phyloP scores from a whole-genome alignment of 2,113 vertebrate species.

The Trinectes maculatus region DNA sequence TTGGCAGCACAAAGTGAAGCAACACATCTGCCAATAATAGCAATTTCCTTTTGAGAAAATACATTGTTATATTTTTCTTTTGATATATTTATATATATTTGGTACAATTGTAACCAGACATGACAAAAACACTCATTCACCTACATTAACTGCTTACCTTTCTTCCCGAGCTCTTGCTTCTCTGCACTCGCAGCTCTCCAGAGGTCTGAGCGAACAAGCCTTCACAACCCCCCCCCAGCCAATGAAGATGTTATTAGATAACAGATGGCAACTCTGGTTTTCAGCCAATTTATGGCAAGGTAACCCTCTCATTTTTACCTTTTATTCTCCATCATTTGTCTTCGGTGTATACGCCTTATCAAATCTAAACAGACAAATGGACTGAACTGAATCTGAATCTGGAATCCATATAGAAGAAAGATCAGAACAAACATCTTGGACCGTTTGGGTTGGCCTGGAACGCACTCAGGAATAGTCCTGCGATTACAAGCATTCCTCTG shows the following conservation, averaged over 20 bases:
- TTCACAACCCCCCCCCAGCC: constrained; percentile 16
- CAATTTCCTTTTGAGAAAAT: not conserved
- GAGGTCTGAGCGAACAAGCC: not conserved
- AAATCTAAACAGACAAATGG: not conserved
- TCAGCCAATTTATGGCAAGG: constrained; percentile 1
- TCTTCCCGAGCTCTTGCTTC: not conserved
- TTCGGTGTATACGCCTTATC: constrained; percentile 21
- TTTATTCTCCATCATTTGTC: constrained; percentile 17
- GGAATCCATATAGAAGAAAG: too few relatives aligned
- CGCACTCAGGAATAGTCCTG: not conserved
- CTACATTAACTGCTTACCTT: constrained; percentile 20
- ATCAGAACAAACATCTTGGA: not conserved
- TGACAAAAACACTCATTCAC: not conserved
- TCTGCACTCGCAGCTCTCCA: constrained; percentile 14
- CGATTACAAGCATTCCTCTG: too few relatives aligned
- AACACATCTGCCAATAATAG: not conserved
- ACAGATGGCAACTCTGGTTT: not conserved
- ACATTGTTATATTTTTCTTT: not conserved
- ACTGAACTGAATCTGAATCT: too few relatives aligned
- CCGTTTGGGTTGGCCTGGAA: not conserved
- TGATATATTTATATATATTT: not conserved
- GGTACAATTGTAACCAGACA: not conserved
- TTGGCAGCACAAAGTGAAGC: not conserved
- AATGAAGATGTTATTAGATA: constrained; percentile 28
- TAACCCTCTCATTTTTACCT: constrained; percentile 17